phyloP scores from a whole-genome alignment of 2,113 vertebrate species.

The Anguilla japonica region DNA sequence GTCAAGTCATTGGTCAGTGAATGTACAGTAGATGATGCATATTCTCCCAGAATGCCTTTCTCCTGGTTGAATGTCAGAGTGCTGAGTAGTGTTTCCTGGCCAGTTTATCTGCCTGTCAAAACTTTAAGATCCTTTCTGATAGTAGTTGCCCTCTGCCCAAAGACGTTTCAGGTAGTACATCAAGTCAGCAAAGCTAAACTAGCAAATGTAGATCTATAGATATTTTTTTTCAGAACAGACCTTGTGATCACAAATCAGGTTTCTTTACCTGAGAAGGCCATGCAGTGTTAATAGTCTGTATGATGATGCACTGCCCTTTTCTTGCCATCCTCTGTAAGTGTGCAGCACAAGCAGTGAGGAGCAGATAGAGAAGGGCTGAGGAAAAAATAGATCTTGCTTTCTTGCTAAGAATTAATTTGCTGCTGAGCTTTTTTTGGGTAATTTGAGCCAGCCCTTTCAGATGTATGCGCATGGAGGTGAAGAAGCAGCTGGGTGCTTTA shows the following conservation, averaged over 20 bases:
- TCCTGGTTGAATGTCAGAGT: background rate
- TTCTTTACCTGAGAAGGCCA: background rate
- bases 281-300: background rate
- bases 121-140: background rate
- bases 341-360: conserved; percentile 4
- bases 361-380: conserved; percentile 22
- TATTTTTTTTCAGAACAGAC: background rate
- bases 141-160: background rate
- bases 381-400: conserved; percentile 11
- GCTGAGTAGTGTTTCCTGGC: background rate
- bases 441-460: conserved; percentile 27
- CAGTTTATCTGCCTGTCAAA: background rate
- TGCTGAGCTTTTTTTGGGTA: conserved; percentile 18
- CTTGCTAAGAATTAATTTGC: conserved; percentile 36
- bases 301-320: background rate
- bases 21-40: background rate
- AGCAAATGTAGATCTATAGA: background rate
- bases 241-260: background rate
- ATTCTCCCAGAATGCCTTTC: background rate
- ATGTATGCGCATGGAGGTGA: conserved; percentile 16
- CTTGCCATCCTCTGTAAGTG: background rate
- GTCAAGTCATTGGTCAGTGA: background rate
- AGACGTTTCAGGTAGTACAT: background rate
- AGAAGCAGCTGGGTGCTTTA: conserved; percentile 33
- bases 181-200: background rate